Conservation (phyloP, 2,113 vertebrate genomes). For the Bubo blakistoni region DNA sequence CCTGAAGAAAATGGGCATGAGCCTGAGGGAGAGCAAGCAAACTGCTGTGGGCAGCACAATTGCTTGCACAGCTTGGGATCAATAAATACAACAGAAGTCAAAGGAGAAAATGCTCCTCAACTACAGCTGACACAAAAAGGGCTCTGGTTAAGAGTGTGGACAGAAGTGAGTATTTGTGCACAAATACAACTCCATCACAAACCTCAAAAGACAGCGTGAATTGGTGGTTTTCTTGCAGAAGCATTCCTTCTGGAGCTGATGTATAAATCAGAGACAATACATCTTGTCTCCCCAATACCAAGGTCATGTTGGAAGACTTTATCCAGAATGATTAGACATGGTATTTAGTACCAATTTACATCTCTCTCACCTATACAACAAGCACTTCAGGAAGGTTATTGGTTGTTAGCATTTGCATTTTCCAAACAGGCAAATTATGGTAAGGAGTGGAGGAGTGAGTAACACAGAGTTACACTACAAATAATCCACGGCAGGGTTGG, state of each 20-base stretch:
- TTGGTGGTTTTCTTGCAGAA: not conserved
- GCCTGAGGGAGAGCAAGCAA: not conserved
- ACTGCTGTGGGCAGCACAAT: not conserved
- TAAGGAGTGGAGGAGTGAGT: not conserved
- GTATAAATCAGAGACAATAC: not conserved
- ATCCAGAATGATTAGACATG: not conserved
- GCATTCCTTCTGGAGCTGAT: not conserved
- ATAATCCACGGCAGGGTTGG: not conserved
- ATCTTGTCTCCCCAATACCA: not conserved
- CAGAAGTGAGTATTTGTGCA: not conserved
- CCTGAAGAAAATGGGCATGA: not conserved
- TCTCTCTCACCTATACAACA: not conserved
- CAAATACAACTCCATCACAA: not conserved
- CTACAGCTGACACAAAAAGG: not conserved
- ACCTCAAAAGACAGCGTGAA: not conserved
- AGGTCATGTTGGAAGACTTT: not conserved
- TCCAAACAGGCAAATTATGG: not conserved
- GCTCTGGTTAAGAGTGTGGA: not conserved
- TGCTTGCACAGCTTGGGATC: not conserved
- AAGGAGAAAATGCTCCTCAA: not conserved
- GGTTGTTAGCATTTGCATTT: not conserved
- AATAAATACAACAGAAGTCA: not conserved
- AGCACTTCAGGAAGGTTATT: not conserved
- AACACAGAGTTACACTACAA: not conserved
- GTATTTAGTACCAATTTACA: not conserved